phyloP scores from a whole-genome alignment of 53 echinoderm and acorn worm genomes.

The Hippasteria phrygiana region DNA sequence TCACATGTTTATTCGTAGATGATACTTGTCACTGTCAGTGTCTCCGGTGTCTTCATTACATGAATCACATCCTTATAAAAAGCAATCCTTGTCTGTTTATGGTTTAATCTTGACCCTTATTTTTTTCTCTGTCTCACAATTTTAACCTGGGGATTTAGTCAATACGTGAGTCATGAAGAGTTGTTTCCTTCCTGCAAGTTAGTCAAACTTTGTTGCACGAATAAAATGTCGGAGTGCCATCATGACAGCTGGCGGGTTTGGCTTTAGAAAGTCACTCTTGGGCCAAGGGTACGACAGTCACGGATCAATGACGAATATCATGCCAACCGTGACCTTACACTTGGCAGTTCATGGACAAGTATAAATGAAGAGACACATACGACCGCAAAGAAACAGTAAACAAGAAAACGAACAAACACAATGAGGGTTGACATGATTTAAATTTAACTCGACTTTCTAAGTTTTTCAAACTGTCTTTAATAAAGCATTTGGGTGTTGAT shows the following conservation, averaged over 20 bases:
- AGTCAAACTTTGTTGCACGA: conserved; percentile 49
- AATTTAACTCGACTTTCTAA: too few relatives aligned
- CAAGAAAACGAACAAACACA: neutral
- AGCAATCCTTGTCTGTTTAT: neutral
- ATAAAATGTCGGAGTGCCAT: neutral
- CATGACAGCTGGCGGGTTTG: conserved; percentile 12
- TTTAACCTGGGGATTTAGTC: conserved; percentile 10
- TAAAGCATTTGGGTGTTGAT: too few relatives aligned
- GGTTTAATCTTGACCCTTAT: conserved; percentile 30
- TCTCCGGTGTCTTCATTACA: neutral
- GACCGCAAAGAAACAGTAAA: neutral
- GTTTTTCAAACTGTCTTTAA: too few relatives aligned
- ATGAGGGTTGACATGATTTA: too few relatives aligned
- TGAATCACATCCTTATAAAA: conserved; percentile 30
- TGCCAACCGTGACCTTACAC: neutral
- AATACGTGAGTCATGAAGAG: conserved; percentile 20
- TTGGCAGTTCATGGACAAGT: neutral
- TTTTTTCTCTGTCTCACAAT: neutral
- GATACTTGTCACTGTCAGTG: neutral
- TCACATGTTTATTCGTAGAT: conserved; percentile 1
- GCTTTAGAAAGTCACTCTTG: neutral
- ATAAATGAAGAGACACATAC: neutral
- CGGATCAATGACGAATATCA: neutral
- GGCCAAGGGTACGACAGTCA: neutral
- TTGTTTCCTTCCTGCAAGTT: conserved; percentile 25